Evolutionary conservation across 2,888 invertebrate species (phyloP).

Genomic region (Acholoe squamosa): DNA sequence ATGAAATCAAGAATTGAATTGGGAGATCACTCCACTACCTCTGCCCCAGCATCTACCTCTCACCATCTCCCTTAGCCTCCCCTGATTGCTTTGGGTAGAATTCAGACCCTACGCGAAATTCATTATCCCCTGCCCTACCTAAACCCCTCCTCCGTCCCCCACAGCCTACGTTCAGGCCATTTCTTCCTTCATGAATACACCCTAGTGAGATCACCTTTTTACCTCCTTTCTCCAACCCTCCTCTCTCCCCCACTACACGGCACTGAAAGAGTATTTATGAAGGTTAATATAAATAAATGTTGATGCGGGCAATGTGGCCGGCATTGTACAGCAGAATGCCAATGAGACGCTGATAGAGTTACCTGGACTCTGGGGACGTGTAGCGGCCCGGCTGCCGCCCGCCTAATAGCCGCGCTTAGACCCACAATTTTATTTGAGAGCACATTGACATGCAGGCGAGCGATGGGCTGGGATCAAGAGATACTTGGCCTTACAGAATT

Average conservation of each 20-base stretch:
- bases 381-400: not conserved
- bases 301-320: conserved; percentile 25
- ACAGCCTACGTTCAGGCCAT: not conserved
- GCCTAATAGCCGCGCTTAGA: conserved; percentile 35
- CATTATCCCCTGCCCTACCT: not conserved
- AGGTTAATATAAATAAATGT: conserved; percentile 56
- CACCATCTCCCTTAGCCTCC: not conserved
- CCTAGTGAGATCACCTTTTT: not conserved
- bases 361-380: conserved; percentile 4
- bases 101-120: not conserved
- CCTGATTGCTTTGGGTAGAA: conserved; percentile 11
- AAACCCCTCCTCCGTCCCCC: not conserved
- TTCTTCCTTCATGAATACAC: not conserved
- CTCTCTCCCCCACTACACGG: not conserved
- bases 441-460: conserved; percentile 40
- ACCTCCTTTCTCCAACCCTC: not conserved
- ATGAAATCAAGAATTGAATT: conserved; percentile 58
- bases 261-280: conserved; percentile 14
- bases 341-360: conserved; percentile 40
- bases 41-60: not conserved
- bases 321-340: conserved; percentile 9
- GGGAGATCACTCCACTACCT: conserved; percentile 22
- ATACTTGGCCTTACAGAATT: conserved; percentile 27
- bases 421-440: conserved; percentile 44
- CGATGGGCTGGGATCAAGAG: conserved; percentile 21